Evolutionary conservation across 2,113 vertebrate genomes (phyloP).

Genomic region (Isichthys henryi): DNA sequence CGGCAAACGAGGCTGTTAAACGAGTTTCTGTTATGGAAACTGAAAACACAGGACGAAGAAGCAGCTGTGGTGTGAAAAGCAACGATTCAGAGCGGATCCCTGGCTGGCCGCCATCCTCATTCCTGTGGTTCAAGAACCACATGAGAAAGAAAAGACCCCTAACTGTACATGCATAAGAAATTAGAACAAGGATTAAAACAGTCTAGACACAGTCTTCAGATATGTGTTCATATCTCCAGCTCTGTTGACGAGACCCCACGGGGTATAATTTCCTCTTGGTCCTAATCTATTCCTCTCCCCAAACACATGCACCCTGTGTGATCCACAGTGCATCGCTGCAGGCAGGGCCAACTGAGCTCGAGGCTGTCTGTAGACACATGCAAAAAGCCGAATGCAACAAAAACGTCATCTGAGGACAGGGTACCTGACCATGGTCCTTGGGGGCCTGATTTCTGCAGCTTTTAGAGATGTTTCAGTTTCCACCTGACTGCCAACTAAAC

Average conservation of each 20-base stretch:
- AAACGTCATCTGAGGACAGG: neutral
- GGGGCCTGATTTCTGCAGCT: neutral
- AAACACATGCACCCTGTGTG: neutral
- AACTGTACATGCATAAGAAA: neutral
- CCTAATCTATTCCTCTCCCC: neutral
- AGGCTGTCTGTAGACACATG: neutral
- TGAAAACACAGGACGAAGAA: slow-evolving; percentile 33
- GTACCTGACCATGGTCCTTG: neutral
- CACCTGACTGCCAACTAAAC: neutral
- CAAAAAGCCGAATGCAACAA: neutral
- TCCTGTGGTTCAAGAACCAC: neutral
- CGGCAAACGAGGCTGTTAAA: neutral
- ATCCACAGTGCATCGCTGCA: neutral
- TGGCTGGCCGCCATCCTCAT: slow-evolving; percentile 40
- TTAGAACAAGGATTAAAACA: neutral
- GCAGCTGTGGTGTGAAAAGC: slow-evolving; percentile 50
- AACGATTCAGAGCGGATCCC: slow-evolving; percentile 21
- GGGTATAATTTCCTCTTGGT: slow-evolving; percentile 4
- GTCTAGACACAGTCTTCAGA: neutral
- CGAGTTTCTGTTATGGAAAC: slow-evolving; percentile 45
- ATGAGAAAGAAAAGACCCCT: neutral
- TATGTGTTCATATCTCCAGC: neutral
- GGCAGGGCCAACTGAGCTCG: neutral
- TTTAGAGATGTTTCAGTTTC: neutral
- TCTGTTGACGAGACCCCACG: neutral